phyloP scores from a whole-genome alignment of 2,113 vertebrate species.

The Ammospiza nelsoni region DNA sequence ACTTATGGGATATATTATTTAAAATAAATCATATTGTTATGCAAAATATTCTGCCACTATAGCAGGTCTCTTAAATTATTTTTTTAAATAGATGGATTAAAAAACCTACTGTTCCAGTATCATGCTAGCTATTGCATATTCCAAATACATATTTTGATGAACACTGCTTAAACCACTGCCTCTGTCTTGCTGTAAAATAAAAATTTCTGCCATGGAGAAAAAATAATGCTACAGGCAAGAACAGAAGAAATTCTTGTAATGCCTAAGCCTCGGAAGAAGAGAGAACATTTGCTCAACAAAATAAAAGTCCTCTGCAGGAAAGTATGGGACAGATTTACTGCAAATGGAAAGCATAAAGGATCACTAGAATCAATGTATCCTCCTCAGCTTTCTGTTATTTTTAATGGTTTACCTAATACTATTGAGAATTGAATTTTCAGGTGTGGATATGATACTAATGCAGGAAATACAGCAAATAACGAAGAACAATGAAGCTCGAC shows the following conservation, averaged over 20 bases:
- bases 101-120: neutral
- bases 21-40: neutral
- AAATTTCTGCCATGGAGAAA: neutral
- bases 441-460: slow-evolving; percentile 47
- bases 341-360: slow-evolving; percentile 50
- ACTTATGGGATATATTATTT: neutral
- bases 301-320: slow-evolving; percentile 16
- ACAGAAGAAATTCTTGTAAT: slow-evolving; percentile 7
- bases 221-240: neutral
- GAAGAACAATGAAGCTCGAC: slow-evolving; percentile 6
- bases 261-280: slow-evolving; percentile 2
- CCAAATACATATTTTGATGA: neutral
- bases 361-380: slow-evolving; percentile 32
- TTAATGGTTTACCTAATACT: slow-evolving; percentile 41
- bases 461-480: slow-evolving; percentile 19
- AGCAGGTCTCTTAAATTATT: neutral
- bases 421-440: slow-evolving; percentile 34
- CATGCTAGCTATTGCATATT: neutral
- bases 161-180: neutral
- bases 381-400: slow-evolving; percentile 45
- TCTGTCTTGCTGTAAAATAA: neutral
- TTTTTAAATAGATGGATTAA: neutral
- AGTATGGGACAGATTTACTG: slow-evolving; percentile 49
- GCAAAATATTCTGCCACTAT: neutral
- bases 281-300: slow-evolving; percentile 29